These are phyloP conservation scores for Neotragus moschatus DNA, from an alignment of 2,113 vertebrate genomes.

Conservation along the genomic window DNA sequence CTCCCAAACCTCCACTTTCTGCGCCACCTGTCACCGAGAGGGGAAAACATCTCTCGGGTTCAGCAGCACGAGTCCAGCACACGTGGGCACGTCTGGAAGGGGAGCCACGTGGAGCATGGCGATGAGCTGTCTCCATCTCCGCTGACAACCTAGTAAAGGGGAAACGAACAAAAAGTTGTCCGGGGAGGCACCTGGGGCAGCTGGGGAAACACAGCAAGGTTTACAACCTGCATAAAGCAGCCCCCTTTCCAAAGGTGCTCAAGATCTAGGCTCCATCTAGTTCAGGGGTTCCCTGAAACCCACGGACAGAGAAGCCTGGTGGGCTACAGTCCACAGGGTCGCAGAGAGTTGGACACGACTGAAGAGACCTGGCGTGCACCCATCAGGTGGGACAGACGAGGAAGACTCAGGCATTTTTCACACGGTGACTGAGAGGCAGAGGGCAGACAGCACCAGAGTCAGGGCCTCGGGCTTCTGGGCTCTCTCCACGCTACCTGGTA, in stretches of 20 bases:
- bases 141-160: background rate
- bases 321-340: background rate
- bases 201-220: background rate
- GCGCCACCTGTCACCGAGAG: background rate
- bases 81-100: background rate
- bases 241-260: background rate
- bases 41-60: background rate
- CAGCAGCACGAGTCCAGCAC: background rate
- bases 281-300: background rate
- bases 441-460: background rate
- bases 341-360: background rate
- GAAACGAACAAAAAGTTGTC: background rate
- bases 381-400: too few relatives aligned
- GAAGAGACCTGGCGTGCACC: background rate
- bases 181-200: background rate
- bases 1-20: background rate
- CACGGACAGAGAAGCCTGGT: background rate
- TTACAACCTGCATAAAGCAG: background rate
- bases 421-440: background rate
- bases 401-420: background rate
- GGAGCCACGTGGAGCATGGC: background rate
- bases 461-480: background rate
- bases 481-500: background rate
- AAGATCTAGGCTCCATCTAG: background rate
- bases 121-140: background rate